A percentile compares a stretch with the other conserved stretches of the same genome.
Conservation (phyloP, 2,797 vertebrate species). For the Leptatherina wallacei region DNA sequence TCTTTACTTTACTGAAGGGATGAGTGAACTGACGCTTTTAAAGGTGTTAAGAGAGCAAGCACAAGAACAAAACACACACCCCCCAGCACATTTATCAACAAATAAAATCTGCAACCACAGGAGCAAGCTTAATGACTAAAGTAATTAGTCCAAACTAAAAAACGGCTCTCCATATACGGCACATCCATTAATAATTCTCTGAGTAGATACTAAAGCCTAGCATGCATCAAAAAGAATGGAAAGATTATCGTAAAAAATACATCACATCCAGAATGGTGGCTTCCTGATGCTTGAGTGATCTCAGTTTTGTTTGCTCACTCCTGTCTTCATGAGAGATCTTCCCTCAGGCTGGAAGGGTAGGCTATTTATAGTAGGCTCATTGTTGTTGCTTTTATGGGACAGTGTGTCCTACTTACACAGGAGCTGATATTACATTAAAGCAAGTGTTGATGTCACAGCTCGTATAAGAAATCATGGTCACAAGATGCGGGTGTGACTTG, state of each 20-base stretch:
- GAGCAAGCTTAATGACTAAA: slow-evolving; percentile 23
- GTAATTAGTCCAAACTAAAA: slow-evolving; percentile 33
- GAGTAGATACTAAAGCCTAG: background rate
- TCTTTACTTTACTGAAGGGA: slow-evolving; percentile 62
- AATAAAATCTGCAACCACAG: slow-evolving; percentile 31
- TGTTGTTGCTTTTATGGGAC: slow-evolving; percentile 82
- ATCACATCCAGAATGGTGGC: slow-evolving; percentile 46
- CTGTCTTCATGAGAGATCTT: slow-evolving; percentile 77
- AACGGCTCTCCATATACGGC: slow-evolving; percentile 11
- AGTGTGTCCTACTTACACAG: slow-evolving; percentile 82
- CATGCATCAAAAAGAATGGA: background rate
- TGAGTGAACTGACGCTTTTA: slow-evolving; percentile 57
- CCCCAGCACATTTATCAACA: slow-evolving; percentile 55
- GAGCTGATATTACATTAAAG: slow-evolving; percentile 78
- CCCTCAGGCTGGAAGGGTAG: slow-evolving; percentile 77
- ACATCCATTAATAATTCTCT: slow-evolving; percentile 11
- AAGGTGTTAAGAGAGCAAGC: slow-evolving; percentile 44
- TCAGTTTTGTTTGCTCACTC: slow-evolving; percentile 67
- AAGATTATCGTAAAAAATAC: slow-evolving; percentile 25
- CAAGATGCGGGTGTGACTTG: slow-evolving; percentile 39
- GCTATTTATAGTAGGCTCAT: slow-evolving; percentile 84
- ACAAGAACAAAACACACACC: slow-evolving; percentile 20
- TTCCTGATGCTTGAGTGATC: slow-evolving; percentile 68
- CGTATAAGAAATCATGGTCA: slow-evolving; percentile 53
- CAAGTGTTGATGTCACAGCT: slow-evolving; percentile 80